Percentiles rank a stretch among this genome's conserved stretches.
Conservation (phyloP, 2,797 vertebrate species). For the Sebastes variabilis region DNA sequence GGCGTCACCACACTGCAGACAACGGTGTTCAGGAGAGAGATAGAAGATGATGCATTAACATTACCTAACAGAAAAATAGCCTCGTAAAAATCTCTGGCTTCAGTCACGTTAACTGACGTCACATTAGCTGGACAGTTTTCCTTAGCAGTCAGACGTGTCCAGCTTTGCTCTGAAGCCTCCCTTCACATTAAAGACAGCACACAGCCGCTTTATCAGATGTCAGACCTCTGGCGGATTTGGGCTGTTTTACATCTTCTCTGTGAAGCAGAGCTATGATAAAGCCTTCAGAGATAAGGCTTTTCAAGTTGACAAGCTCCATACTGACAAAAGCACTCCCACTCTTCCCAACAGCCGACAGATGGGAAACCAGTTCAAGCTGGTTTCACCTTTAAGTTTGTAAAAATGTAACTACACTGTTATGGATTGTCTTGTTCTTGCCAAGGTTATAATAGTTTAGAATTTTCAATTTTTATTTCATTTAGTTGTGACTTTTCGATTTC, state of each 20-base stretch:
- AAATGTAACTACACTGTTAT: not conserved
- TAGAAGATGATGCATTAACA: not conserved
- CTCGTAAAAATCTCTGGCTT: slow-evolving; percentile 1
- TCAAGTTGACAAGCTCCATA: slow-evolving; percentile 67
- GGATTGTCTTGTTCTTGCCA: not conserved
- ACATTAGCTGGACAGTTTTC: slow-evolving; percentile 19
- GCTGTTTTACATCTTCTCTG: slow-evolving; percentile 72
- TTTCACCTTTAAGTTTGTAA: not conserved
- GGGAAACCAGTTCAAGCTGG: slow-evolving; percentile 12
- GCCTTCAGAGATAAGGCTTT: slow-evolving; percentile 70
- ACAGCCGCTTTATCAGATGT: slow-evolving; percentile 72
- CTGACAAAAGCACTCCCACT: slow-evolving; percentile 42
- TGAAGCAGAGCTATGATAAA: slow-evolving; percentile 67
- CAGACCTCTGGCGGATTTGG: slow-evolving; percentile 46
- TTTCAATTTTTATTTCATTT: no score
- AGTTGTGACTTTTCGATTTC: no score
- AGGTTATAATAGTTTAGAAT: accelerated
- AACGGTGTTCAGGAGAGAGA: not conserved
- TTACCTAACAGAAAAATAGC: not conserved
- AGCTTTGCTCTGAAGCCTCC: slow-evolving; percentile 46
- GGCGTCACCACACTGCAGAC: slow-evolving; percentile 88
- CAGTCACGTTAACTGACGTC: not conserved
- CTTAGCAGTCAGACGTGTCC: slow-evolving; percentile 35
- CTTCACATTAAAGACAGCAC: slow-evolving; percentile 55
- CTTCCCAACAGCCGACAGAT: slow-evolving; percentile 36